Base-by-base conservation (phyloP, 2,113 vertebrate species). In the Phyllopteryx taeniolatus region DNA sequence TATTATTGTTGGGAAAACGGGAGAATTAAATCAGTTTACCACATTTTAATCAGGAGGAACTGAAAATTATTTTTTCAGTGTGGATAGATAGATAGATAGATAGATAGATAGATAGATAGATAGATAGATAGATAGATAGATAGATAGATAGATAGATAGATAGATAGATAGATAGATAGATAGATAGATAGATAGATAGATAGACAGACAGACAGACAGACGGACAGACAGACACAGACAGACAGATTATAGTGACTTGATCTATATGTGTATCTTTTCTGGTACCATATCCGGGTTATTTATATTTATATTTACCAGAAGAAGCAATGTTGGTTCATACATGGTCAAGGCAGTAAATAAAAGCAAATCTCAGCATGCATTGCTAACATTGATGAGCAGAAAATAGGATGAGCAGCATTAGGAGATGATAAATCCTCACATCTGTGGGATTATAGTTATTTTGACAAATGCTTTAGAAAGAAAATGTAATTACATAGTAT, bases 331-430 rank as follows among this genome's bases (percentile, higher is more conserved):
- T 74, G 75, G 82, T 79, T 85, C 81, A 81, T 78, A 79, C 79
- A 79, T 75, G 74, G 81, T 85, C 80, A 79, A 64, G 73, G 79
- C 78, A 83, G 81, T 87, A 84, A 86, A 90, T 88, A 89, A 83
- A 78, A 81, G 76, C 84, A 85, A 88, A 89, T 89, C 85, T 85
- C 59, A 54, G 80, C 78, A 27, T 74, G 76, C 77, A 46, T 79
- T 80, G 83, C 83, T 85, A 86, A 85, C 83, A 80, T 69, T 87
- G 88, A 86, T 87, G 82, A 88, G 88, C 79, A 85, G 85, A 85
- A 90, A 92, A 92, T 87, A 79, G 85, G 90, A 91, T 90, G 87
- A 91, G 81, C 86, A 71, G 87, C 85, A 90, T 92, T 92, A 90
- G 80, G 73, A 79, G 69, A 60, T 83, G 86, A 91, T 90, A 91